phyloP scores from a whole-genome alignment of 2,888 invertebrate genomes.

The Tinea trinotella region DNA sequence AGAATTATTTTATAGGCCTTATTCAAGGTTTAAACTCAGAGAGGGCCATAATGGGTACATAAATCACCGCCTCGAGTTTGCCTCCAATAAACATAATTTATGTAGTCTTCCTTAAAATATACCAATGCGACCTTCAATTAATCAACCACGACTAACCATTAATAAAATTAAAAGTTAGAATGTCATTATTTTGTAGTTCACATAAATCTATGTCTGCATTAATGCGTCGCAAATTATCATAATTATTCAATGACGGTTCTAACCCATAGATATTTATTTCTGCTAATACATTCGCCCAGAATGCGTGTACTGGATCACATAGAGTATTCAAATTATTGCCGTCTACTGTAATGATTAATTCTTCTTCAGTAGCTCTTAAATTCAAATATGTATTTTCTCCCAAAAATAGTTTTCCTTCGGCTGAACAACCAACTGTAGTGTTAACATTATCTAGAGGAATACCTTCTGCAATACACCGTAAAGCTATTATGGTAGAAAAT shows the following conservation, averaged over 20 bases:
- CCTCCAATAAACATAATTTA: conserved; percentile 1
- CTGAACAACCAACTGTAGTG: conserved; percentile 28
- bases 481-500: conserved; percentile 43
- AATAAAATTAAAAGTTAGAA: conserved; percentile 27
- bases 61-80: background rate
- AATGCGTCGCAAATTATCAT: conserved; percentile 39
- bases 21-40: too few relatives aligned
- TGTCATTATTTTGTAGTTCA: conserved; percentile 26
- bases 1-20: too few relatives aligned
- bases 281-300: conserved; percentile 34
- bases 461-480: conserved; percentile 35
- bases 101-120: background rate
- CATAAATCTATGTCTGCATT: conserved; percentile 39
- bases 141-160: background rate
- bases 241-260: conserved; percentile 47
- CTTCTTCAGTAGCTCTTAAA: conserved; percentile 36
- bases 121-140: background rate
- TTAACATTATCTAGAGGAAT: background rate
- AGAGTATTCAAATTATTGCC: conserved; percentile 36
- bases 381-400: conserved; percentile 33
- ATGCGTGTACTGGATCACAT: conserved; percentile 30
- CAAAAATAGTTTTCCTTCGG: conserved; percentile 43
- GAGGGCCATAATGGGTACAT: background rate
- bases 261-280: conserved; percentile 51
- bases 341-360: conserved; percentile 32